Conservation (phyloP, 2,113 vertebrate genomes). For the Lepus timidus region DNA sequence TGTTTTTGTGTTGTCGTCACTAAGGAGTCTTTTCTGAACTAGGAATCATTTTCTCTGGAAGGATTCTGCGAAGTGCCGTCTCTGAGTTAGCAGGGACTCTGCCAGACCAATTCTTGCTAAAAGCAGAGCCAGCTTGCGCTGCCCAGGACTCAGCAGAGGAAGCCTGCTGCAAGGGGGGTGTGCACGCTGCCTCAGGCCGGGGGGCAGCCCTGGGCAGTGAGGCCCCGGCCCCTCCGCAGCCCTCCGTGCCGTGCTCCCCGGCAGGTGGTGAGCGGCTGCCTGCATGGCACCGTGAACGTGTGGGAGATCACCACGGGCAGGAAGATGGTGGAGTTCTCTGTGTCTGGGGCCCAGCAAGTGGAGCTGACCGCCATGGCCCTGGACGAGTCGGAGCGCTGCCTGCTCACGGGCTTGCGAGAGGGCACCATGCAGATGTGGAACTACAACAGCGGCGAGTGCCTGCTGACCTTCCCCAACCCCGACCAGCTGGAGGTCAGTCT, state of each 20-base stretch:
- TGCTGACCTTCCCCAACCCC: constrained; percentile 75
- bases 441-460: constrained; percentile 79
- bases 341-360: neutral
- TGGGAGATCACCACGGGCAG: constrained; percentile 82
- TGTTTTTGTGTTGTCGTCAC: neutral
- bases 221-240: neutral
- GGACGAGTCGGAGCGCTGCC: constrained; percentile 77
- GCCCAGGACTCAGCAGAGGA: neutral
- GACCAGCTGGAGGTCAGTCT: constrained; percentile 81
- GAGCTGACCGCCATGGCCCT: constrained; percentile 86
- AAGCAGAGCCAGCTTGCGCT: neutral
- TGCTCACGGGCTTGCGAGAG: constrained; percentile 81
- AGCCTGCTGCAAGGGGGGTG: no score
- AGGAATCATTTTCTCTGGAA: neutral
- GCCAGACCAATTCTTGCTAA: neutral
- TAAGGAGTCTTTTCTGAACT: neutral
- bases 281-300: constrained; percentile 73
- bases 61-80: constrained; percentile 2
- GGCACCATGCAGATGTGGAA: constrained; percentile 84
- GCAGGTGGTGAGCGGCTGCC: constrained; percentile 85
- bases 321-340: constrained; percentile 80
- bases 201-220: neutral
- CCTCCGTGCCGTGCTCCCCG: neutral
- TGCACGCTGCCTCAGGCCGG: neutral
- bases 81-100: neutral